Percentiles rank a stretch among this genome's conserved stretches.
phyloP scores from a whole-genome alignment of 2,888 invertebrate genomes.

The Cantharis rustica region DNA sequence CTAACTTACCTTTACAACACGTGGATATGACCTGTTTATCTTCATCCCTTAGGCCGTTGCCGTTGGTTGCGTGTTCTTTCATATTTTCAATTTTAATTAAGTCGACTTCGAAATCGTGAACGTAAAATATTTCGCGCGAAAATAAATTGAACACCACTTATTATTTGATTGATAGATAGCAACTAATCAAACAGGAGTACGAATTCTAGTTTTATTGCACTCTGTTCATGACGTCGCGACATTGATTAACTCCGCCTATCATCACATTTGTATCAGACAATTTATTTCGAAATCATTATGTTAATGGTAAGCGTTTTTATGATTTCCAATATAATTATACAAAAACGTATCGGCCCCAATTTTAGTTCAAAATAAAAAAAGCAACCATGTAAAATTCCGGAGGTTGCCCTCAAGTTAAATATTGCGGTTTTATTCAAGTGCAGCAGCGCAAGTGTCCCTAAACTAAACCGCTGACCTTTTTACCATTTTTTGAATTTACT shows the following conservation, averaged over 20 bases:
- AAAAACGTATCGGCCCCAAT: background rate
- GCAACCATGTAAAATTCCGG: background rate
- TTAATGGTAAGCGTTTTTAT: background rate
- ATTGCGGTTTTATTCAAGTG: background rate
- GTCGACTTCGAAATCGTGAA: background rate
- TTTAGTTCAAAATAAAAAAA: background rate
- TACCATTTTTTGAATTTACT: background rate
- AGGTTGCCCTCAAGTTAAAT: background rate
- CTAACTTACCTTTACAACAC: constrained; percentile 33
- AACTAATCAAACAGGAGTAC: constrained; percentile 18
- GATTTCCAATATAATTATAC: background rate
- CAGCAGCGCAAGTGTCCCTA: background rate
- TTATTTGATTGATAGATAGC: constrained; percentile 4
- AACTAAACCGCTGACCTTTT: background rate
- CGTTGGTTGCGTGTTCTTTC: constrained; percentile 38
- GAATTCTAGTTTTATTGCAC: constrained; percentile 43
- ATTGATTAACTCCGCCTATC: constrained; percentile 49
- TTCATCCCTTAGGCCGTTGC: constrained; percentile 34
- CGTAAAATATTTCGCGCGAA: background rate
- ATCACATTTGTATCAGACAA: background rate
- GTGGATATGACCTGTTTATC: constrained; percentile 34
- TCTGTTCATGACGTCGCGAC: constrained; percentile 45
- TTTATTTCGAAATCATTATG: background rate
- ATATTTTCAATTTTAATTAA: constrained; percentile 22
- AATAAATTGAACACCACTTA: background rate